Percentiles rank a stretch among this genome's conserved stretches.
These are phyloP conservation scores for Tauraco erythrolophus DNA, from an alignment of 2,113 vertebrate species.

Conservation along the genomic window DNA sequence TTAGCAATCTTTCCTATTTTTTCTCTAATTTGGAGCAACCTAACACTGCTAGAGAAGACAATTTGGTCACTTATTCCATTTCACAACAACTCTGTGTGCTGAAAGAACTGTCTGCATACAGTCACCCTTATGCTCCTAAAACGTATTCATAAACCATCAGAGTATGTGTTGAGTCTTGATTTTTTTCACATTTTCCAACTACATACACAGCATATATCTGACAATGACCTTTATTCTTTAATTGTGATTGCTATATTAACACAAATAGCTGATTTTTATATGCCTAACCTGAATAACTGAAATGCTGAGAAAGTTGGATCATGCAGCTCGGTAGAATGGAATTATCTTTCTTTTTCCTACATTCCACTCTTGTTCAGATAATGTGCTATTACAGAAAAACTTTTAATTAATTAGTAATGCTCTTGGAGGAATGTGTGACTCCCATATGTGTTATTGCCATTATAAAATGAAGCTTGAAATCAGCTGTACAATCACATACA, in stretches of 20 bases:
- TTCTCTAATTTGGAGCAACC: not conserved
- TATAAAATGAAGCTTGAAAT: not conserved
- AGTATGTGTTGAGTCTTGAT: not conserved
- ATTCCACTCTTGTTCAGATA: not conserved
- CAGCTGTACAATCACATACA: not conserved
- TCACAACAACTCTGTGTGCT: not conserved
- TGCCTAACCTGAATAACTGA: not conserved
- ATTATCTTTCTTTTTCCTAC: not conserved
- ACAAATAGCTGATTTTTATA: not conserved
- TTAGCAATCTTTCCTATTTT: not conserved
- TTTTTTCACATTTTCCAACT: not conserved
- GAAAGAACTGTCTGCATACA: not conserved
- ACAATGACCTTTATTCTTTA: not conserved
- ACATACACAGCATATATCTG: not conserved
- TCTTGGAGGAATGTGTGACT: not conserved
- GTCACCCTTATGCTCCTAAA: not conserved
- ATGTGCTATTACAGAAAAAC: not conserved
- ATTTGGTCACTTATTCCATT: not conserved
- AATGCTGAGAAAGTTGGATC: not conserved
- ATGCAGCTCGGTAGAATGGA: not conserved
- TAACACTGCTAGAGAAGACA: not conserved
- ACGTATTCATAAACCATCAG: not conserved
- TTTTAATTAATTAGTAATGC: not conserved
- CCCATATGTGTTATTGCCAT: not conserved
- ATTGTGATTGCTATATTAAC: not conserved